These are phyloP conservation scores for Odontamblyopus lacepedii DNA, from an alignment of 2,797 vertebrate genomes.

Conservation along the genomic window DNA sequence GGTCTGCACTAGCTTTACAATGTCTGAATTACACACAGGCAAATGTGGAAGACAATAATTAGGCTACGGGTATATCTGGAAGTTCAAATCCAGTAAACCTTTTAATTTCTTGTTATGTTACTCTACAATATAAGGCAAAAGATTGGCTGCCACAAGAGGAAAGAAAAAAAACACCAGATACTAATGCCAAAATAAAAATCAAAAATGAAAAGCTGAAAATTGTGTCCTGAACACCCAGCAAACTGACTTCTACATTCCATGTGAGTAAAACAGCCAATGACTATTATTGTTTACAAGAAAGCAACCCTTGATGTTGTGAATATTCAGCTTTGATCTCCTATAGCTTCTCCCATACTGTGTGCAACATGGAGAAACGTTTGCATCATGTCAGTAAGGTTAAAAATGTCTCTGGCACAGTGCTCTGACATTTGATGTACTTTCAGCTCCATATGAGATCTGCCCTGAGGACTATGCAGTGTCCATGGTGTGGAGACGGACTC, in stretches of 20 bases:
- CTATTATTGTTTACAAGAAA: slow-evolving; percentile 9
- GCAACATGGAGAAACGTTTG: slow-evolving; percentile 50
- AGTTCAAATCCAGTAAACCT: background rate
- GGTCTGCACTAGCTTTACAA: slow-evolving; percentile 75
- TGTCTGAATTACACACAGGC: background rate
- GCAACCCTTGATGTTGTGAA: slow-evolving; percentile 11
- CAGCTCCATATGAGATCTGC: slow-evolving; percentile 99
- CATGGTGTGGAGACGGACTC: slow-evolving; percentile 98
- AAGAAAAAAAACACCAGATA: background rate
- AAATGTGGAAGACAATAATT: background rate
- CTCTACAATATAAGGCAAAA: background rate
- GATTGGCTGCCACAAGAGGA: background rate
- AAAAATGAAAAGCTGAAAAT: background rate
- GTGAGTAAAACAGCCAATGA: background rate
- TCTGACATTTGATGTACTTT: slow-evolving; percentile 38
- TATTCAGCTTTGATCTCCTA: slow-evolving; percentile 41
- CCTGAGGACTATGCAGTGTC: slow-evolving; percentile 95
- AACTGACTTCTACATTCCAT: background rate
- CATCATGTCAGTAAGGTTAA: slow-evolving; percentile 50
- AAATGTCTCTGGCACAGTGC: slow-evolving; percentile 24
- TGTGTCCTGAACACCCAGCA: background rate
- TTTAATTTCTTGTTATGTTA: background rate
- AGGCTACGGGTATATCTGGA: too few relatives aligned
- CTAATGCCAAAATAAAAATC: background rate
- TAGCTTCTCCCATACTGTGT: slow-evolving; percentile 32